Conservation (phyloP, 2,888 invertebrate genomes). For the Drosophila picticornis region DNA sequence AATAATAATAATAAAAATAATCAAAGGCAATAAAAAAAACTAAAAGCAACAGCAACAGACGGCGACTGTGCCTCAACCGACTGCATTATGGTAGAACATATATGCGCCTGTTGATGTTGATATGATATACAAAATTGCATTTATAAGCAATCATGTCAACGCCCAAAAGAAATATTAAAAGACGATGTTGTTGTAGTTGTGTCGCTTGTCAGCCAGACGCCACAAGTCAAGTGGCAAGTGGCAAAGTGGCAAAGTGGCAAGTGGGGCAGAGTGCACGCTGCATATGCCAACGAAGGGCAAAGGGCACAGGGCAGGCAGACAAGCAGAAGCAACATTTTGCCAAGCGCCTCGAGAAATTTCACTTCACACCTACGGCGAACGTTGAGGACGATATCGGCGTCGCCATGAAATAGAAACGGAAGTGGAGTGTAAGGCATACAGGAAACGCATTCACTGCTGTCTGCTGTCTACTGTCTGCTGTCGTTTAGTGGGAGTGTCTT, state of each 20-base stretch:
- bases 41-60: not conserved
- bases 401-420: conserved; percentile 70
- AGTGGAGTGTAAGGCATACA: conserved; percentile 64
- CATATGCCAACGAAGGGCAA: conserved; percentile 10
- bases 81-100: conserved; percentile 4
- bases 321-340: conserved; percentile 30
- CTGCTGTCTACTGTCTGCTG: conserved; percentile 39
- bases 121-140: conserved; percentile 73
- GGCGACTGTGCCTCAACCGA: conserved; percentile 3
- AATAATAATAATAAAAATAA: conserved; percentile 65
- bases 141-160: conserved; percentile 80
- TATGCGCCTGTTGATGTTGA: conserved; percentile 30
- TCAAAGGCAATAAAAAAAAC: conserved; percentile 62
- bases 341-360: conserved; percentile 57
- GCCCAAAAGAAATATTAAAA: conserved; percentile 66
- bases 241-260: conserved; percentile 18
- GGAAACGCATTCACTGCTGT: conserved; percentile 64
- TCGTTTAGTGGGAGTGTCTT: conserved; percentile 42
- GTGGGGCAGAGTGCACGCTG: conserved; percentile 15
- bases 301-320: conserved; percentile 6
- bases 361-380: conserved; percentile 71
- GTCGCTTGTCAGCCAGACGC: conserved; percentile 47
- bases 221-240: conserved; percentile 55
- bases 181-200: conserved; percentile 32
- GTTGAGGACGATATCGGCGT: conserved; percentile 2